These are phyloP conservation scores for Drosophila equinoxialis DNA, from an alignment of 1,140 invertebrate species.

Conservation along the genomic window DNA sequence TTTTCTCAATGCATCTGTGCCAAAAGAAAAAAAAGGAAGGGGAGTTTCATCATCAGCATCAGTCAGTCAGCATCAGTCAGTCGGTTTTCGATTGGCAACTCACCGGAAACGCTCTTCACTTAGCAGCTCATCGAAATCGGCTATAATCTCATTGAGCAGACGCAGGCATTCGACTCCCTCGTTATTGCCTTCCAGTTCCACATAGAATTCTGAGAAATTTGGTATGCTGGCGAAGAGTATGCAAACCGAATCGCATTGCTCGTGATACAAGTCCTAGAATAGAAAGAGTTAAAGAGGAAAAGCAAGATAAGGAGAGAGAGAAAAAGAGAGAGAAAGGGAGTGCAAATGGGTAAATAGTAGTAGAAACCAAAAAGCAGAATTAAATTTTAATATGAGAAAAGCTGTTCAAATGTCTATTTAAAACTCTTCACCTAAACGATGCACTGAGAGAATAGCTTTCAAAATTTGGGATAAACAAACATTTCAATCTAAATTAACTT, in stretches of 20 bases:
- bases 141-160: slow-evolving; percentile 98
- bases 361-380: slow-evolving; percentile 1
- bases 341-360: slow-evolving; percentile 12
- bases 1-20: slow-evolving; percentile 94
- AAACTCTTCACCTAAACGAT: background rate
- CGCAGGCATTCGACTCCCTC: slow-evolving; percentile 97
- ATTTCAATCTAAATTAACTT: too few relatives aligned
- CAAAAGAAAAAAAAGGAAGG: background rate
- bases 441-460: background rate
- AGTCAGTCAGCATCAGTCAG: background rate
- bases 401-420: slow-evolving; percentile 7
- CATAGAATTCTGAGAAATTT: slow-evolving; percentile 98
- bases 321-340: background rate
- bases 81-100: slow-evolving; percentile 23
- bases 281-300: background rate
- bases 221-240: slow-evolving; percentile 98
- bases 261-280: slow-evolving; percentile 94
- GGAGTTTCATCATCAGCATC: background rate
- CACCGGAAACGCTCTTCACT: slow-evolving; percentile 91
- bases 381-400: slow-evolving; percentile 25
- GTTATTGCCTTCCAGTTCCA: slow-evolving; percentile 96
- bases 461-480: too few relatives aligned
- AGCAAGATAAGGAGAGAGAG: background rate
- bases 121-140: slow-evolving; percentile 96
- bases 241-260: slow-evolving; percentile 97